Conservation (phyloP, 2,888 invertebrate species). For the Netelia melanura region DNA sequence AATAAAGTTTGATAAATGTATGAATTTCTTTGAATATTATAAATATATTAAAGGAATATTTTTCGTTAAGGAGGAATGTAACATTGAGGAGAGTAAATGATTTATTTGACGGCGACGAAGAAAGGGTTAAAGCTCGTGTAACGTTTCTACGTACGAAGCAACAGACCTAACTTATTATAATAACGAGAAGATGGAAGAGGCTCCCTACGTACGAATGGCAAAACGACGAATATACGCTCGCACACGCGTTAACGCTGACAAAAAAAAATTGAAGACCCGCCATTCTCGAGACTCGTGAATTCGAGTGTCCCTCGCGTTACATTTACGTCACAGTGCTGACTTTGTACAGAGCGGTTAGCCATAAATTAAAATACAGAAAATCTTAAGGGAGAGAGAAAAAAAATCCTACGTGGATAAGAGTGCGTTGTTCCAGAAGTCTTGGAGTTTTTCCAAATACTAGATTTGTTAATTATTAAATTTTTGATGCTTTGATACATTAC, state of each 20-base stretch:
- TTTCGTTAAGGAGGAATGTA: too few relatives aligned
- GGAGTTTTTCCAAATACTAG: too few relatives aligned
- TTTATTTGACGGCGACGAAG: background rate
- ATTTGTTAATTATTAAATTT: too few relatives aligned
- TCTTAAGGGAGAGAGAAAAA: constrained; percentile 2
- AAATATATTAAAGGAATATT: too few relatives aligned
- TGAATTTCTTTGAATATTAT: too few relatives aligned
- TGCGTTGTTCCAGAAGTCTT: too few relatives aligned
- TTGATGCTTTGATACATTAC: constrained; percentile 1
- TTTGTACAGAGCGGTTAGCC: constrained; percentile 12
- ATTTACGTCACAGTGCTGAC: constrained; percentile 51
- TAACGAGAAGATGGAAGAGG: constrained; percentile 16
- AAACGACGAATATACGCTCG: background rate
- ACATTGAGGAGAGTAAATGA: background rate
- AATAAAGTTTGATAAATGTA: too few relatives aligned
- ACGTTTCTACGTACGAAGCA: background rate
- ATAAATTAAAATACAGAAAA: constrained; percentile 4
- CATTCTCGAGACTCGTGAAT: constrained; percentile 33
- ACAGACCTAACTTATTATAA: background rate
- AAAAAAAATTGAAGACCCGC: constrained; percentile 47
- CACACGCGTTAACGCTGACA: constrained; percentile 28
- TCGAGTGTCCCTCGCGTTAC: constrained; percentile 31
- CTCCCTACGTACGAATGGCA: background rate
- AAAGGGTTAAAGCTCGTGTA: background rate
- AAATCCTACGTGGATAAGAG: too few relatives aligned